Conservation (phyloP, 2,113 vertebrate genomes). For the Pipa parva region DNA sequence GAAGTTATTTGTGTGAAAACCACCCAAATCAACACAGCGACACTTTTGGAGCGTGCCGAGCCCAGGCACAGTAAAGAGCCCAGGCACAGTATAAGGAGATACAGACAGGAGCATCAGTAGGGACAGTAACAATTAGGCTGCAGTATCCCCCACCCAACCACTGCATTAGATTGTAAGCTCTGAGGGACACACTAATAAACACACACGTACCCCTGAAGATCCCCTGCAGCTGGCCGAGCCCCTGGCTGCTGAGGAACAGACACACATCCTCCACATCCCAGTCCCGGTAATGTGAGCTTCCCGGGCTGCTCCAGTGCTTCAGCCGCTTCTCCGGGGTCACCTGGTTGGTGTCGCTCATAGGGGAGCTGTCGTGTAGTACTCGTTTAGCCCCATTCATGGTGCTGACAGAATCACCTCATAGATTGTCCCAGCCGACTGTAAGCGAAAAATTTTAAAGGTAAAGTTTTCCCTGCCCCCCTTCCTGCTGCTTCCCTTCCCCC, state of each 20-base stretch:
- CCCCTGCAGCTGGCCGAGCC: neutral
- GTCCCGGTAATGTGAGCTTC: neutral
- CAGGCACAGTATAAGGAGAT: neutral
- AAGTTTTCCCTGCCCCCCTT: no score
- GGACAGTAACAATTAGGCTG: no score
- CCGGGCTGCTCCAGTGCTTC: neutral
- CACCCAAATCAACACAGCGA: neutral
- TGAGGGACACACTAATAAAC: no score
- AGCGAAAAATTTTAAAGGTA: no score
- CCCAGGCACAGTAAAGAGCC: neutral
- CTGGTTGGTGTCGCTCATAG: neutral
- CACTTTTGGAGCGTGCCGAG: neutral
- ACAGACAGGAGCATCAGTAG: neutral
- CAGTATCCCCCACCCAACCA: no score
- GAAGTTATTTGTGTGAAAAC: no score
- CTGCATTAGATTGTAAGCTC: no score
- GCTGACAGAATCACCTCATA: no score
- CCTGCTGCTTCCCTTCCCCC: no score
- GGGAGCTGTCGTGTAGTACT: neutral
- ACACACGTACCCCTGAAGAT: slow-evolving; percentile 7
- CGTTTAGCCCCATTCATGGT: slow-evolving; percentile 7
- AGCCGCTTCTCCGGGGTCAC: slow-evolving; percentile 11
- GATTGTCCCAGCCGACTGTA: no score
- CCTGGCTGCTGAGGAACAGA: neutral
- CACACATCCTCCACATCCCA: slow-evolving; percentile 30